These are phyloP conservation scores for Archilochus colubris DNA, from an alignment of 2,113 vertebrate species.

Conservation along the genomic window DNA sequence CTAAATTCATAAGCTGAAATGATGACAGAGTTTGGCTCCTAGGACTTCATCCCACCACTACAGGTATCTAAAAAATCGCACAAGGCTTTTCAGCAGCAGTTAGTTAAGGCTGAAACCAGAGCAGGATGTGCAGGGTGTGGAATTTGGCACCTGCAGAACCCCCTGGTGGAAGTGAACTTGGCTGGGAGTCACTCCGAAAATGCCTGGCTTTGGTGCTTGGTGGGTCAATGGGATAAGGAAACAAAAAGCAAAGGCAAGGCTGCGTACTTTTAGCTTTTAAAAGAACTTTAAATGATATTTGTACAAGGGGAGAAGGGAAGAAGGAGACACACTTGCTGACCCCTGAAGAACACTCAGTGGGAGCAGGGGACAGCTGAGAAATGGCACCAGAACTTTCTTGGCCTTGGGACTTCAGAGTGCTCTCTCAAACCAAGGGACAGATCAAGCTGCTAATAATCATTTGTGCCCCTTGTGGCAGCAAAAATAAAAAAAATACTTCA, in stretches of 20 bases:
- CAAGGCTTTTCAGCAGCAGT: not conserved
- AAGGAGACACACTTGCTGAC: not conserved
- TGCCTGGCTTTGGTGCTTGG: not conserved
- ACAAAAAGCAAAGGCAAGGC: not conserved
- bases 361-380: not conserved
- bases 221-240: not conserved
- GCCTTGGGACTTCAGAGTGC: not conserved
- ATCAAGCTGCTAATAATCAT: not conserved
- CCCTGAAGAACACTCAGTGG: not conserved
- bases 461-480: not conserved
- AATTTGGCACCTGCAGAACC: not conserved
- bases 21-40: not conserved
- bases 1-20: not conserved
- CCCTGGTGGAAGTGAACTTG: not conserved
- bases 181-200: not conserved
- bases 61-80: accelerated
- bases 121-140: not conserved
- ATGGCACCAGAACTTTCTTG: not conserved
- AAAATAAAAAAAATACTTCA: not conserved
- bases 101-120: not conserved
- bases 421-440: not conserved
- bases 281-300: not conserved
- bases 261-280: not conserved
- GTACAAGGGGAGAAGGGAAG: not conserved
- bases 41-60: not conserved